phyloP scores from a whole-genome alignment of 2,113 vertebrate species.

The Paramormyrops kingsleyae region DNA sequence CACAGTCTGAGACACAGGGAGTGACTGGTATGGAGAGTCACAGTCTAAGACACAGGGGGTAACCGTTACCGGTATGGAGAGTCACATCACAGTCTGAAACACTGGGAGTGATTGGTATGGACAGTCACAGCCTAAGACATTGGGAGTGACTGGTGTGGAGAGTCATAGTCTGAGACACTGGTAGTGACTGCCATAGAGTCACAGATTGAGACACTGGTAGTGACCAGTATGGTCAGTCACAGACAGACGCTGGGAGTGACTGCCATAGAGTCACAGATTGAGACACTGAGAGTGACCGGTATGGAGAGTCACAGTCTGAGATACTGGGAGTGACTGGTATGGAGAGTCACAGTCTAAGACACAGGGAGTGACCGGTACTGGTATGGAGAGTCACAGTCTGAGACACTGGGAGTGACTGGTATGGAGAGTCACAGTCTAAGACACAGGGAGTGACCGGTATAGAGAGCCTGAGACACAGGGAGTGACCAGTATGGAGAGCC shows the following conservation, averaged over 20 bases:
- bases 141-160: too few species aligned
- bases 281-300: neutral
- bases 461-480: neutral
- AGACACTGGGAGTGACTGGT: neutral
- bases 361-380: neutral
- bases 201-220: neutral
- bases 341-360: neutral
- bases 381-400: neutral
- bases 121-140: too few species aligned
- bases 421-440: neutral
- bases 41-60: neutral
- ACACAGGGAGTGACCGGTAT: neutral
- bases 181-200: too few species aligned
- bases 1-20: too few species aligned
- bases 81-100: neutral
- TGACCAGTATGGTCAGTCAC: too few species aligned
- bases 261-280: too few species aligned
- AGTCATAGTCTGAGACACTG: neutral
- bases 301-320: neutral
- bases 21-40: neutral
- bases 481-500: neutral
- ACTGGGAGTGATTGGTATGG: neutral
- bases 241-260: neutral
- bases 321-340: neutral
- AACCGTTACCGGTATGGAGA: neutral